Percentiles rank a stretch among this genome's conserved stretches.
Conservation (phyloP, 2,113 vertebrate genomes). For the Riparia riparia region DNA sequence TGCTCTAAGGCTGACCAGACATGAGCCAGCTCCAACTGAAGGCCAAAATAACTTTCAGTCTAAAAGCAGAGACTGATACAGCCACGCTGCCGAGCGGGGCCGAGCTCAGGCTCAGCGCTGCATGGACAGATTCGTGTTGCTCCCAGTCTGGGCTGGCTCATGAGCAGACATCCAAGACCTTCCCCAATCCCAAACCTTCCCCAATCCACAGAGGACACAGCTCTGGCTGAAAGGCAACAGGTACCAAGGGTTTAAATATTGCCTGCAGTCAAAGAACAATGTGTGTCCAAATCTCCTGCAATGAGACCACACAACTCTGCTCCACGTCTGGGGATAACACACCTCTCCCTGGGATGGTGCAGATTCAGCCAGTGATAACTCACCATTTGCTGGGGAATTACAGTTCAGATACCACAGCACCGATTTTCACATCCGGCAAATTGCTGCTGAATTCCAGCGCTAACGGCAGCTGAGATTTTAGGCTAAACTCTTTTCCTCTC, state of each 20-base stretch:
- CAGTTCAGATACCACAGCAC: not conserved
- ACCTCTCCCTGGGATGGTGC: not conserved
- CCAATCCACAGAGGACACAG: not conserved
- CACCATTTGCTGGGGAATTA: not conserved
- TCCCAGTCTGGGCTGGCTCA: not conserved
- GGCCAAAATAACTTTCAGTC: slow-evolving; percentile 25
- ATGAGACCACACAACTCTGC: not conserved
- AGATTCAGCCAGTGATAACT: not conserved
- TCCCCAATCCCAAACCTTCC: not conserved
- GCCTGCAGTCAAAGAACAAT: not conserved
- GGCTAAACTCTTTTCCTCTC: not conserved
- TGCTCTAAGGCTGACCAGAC: slow-evolving; percentile 16
- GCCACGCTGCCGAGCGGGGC: not conserved
- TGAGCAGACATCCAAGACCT: not conserved
- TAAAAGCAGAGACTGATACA: not conserved
- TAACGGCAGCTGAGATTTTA: not conserved
- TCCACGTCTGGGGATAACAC: not conserved
- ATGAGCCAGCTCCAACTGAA: not conserved
- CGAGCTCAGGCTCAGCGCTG: not conserved
- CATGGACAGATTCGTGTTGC: rapidly evolving
- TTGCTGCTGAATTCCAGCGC: not conserved
- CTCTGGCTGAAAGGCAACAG: not conserved
- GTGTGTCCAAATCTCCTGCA: not conserved
- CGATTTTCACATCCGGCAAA: not conserved
- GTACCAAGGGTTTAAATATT: not conserved